Evolutionary conservation across 2,888 invertebrate genomes (phyloP), one percentile per base, ranked within the genome.

Genomic region (Elegia similella): DNA sequence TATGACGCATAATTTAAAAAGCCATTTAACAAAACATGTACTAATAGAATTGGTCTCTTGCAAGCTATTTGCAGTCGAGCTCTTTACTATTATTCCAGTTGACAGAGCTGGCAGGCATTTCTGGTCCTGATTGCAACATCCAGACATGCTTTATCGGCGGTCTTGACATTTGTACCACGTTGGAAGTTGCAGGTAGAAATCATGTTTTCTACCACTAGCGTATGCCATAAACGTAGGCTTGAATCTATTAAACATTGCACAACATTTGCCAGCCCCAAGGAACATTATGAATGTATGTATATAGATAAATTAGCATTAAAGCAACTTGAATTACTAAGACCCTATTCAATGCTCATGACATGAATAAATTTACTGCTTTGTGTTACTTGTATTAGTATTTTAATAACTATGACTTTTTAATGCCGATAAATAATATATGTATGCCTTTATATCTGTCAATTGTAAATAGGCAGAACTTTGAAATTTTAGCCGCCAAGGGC

Each of bases 121-220:
- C 63, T 67, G 59, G 60, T 64, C 69, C 69, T 67, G 56, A 62
- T 72, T 72, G 64, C 73, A 60, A 68, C 67, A 70, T 52, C 10
- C 8, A 56, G 57, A 57, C 61, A 61, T 66, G 66, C 64, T 69
- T 66, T 63, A 67, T 66, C 69, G 68, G 67, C 69, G 76, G 63
- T 76, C 76, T 76, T 76, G 75, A 75, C 76, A 76, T 76, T 78
- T 75, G 63, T 58, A 62, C 64, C 34, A 38, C 34, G 23, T 34
- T 53, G 30, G 63, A 59, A 68, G 67, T 62, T 63, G 6, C 56
- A 54, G 61, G 63, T 66, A 66, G 62, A 64, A 65, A 67, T 67
- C 65, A 68, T 64, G 64, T 68, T 68, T 62, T 59, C 62, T 63
- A 58, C 56, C 43, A 55, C 46, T 30, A 55, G 55, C 30, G 23